Base-by-base conservation (phyloP, 2,797 vertebrate genomes). In the Enteromius fasciolatus region DNA sequence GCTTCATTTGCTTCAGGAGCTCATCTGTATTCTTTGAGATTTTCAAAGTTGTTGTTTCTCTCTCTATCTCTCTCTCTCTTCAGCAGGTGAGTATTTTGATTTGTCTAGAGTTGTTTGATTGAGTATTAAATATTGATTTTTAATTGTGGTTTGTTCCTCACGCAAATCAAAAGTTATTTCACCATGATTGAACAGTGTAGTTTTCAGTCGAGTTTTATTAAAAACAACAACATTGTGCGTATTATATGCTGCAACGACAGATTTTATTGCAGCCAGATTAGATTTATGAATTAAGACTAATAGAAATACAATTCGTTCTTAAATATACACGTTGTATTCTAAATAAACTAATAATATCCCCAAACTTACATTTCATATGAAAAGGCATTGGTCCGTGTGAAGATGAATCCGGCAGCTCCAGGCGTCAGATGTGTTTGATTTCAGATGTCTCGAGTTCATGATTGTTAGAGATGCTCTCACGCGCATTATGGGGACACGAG, bases 41-140 rank as follows among this genome's bases (percentile, higher is more conserved):
- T 54, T 54, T 28, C 41, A 57, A 61, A 75, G 12, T 75, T 50
- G 8, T 28, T 61, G 14, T 14, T 23, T 14, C 44, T 14, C 4
- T 15, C 14, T 46, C 4, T 48, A 1, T 14, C 11, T 44, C 11
- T 48, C 14, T 33, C 28, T 73, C 11, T 82, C 25, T n/a, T 82
- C 72, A 54, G 36, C 36, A 39, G 68, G 74, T 70, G 84, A 82
- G 80, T 59, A 23, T 15, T 68, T 61, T 52, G 5, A 31, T 28
- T 61, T 12, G 1, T 25, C 1, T 74, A 4, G n/a, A 76, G 17
- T 15, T 59, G 20, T 75, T 48, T 28, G 31, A 48, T 78, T 17
- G 5, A 36, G 10, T 36, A 36, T 23, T 67, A 33, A 48, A 17
- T 1, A n/a, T 14, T 14, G 2, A 1, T 3, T 20, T 12, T 64